These are phyloP conservation scores for Molothrus ater DNA, from an alignment of 2,797 vertebrate genomes.

Conservation along the genomic window DNA sequence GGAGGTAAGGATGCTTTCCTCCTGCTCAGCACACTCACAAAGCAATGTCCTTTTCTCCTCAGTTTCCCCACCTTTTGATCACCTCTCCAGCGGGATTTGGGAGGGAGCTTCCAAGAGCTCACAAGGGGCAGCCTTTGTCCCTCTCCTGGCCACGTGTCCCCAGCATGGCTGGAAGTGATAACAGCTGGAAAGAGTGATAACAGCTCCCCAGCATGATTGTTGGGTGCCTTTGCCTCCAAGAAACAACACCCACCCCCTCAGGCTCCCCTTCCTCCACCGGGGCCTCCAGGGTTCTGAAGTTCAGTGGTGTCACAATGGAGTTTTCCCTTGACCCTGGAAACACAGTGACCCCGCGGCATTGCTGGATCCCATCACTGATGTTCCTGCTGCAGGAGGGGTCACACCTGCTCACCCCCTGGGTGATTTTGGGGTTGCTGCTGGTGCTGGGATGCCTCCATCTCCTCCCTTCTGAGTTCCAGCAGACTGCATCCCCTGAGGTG, in stretches of 20 bases:
- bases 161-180: not conserved
- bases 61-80: not conserved
- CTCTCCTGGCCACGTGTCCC: not conserved
- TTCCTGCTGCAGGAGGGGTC: not conserved
- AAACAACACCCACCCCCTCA: not conserved
- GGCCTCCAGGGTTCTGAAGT: not conserved
- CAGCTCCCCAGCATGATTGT: not conserved
- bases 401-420: not conserved
- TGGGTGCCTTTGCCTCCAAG: not conserved
- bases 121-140: not conserved
- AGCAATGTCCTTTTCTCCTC: not conserved
- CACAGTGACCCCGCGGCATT: not conserved
- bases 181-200: too few species aligned
- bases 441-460: not conserved
- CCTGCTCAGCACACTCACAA: not conserved
- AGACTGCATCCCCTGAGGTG: not conserved
- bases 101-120: not conserved
- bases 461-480: not conserved
- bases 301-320: conserved; percentile 8
- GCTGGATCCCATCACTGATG: not conserved
- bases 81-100: not conserved
- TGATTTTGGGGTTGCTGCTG: not conserved
- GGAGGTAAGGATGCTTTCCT: not conserved
- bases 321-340: not conserved
- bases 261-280: too few species aligned